These are phyloP conservation scores for Panthera tigris DNA, from an alignment of 2,113 vertebrate species.

Conservation along the genomic window DNA sequence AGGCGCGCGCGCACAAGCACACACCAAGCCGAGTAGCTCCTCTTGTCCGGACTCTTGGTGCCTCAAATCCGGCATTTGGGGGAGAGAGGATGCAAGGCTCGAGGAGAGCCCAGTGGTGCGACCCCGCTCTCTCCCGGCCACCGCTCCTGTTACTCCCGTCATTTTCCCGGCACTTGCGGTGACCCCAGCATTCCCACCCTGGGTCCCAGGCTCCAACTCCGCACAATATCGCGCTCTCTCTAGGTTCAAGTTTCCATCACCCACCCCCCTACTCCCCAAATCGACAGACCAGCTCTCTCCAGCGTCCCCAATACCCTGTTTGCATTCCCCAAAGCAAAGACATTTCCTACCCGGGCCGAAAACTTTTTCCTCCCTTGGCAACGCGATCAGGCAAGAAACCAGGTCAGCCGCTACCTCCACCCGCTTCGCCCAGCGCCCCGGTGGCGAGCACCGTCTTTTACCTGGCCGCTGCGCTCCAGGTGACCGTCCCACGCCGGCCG, in stretches of 20 bases:
- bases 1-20: background rate
- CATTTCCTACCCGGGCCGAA: background rate
- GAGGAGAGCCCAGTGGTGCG: background rate
- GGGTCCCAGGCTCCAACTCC: background rate
- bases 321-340: background rate
- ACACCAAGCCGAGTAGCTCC: background rate
- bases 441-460: background rate
- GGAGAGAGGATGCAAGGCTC: background rate
- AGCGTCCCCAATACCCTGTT: background rate
- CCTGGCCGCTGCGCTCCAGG: conserved; percentile 57
- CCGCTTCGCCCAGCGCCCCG: background rate
- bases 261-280: accelerated
- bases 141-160: background rate
- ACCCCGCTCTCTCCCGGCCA: background rate
- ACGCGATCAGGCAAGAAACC: background rate
- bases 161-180: background rate
- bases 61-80: accelerated
- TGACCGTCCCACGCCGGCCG: conserved; percentile 23
- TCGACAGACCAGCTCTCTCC: background rate
- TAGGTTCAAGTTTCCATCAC: background rate
- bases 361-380: conserved; percentile 66
- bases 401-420: background rate
- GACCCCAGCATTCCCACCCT: background rate
- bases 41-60: background rate
- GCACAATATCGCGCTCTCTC: background rate